Evolutionary conservation across 2,797 vertebrate genomes (phyloP).

Genomic region (Enteromius fasciolatus): DNA sequence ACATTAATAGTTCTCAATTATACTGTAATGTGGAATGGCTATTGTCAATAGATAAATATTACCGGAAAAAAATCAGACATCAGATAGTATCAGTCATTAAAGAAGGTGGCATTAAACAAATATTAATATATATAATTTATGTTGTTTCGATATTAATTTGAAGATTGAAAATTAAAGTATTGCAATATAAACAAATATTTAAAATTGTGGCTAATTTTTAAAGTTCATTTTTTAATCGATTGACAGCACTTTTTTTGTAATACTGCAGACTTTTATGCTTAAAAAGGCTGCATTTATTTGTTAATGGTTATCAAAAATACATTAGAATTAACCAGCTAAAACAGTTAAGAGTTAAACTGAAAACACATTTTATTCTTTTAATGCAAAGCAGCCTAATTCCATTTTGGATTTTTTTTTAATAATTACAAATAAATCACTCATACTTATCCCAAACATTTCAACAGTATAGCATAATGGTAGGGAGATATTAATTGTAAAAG

Average conservation of each 20-base stretch:
- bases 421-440: background rate
- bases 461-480: background rate
- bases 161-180: too few relatives aligned
- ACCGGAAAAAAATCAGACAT: too few relatives aligned
- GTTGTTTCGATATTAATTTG: too few relatives aligned
- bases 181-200: too few relatives aligned
- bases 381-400: background rate
- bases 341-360: background rate
- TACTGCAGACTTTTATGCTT: background rate
- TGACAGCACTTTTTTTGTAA: background rate
- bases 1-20: too few relatives aligned
- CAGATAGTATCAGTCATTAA: too few relatives aligned
- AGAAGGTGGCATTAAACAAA: too few relatives aligned
- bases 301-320: background rate
- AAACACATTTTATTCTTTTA: background rate
- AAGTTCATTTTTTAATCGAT: too few relatives aligned
- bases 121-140: too few relatives aligned
- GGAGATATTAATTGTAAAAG: background rate
- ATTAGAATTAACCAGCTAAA: background rate
- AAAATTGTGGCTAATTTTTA: too few relatives aligned
- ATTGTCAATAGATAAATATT: too few relatives aligned
- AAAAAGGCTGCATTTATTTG: background rate
- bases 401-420: background rate
- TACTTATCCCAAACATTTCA: background rate
- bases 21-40: too few relatives aligned